Percentiles rank a stretch among this genome's conserved stretches.
Conservation (phyloP, 2,797 vertebrate species). For the Leontopithecus rosalia region DNA sequence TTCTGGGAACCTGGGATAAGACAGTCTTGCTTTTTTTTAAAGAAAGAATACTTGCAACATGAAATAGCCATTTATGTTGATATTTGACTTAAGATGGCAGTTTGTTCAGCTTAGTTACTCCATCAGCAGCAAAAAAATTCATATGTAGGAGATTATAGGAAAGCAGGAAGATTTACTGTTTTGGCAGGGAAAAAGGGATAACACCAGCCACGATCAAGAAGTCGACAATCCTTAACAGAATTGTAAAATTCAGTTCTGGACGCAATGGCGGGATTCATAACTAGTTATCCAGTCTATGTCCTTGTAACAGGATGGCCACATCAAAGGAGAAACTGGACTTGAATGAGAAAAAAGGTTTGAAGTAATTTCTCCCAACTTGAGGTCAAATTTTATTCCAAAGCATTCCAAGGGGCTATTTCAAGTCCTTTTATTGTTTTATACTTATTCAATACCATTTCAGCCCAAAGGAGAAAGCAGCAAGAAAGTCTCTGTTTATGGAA, state of each 20-base stretch:
- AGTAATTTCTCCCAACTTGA: not conserved
- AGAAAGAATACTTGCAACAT: constrained; percentile 41
- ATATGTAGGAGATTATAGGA: constrained; percentile 65
- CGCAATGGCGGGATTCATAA: not conserved
- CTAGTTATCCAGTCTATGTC: not conserved
- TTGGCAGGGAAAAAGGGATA: constrained; percentile 34
- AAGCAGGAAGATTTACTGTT: constrained; percentile 51
- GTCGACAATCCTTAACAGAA: not conserved
- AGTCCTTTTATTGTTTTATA: not conserved
- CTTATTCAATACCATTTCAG: not conserved
- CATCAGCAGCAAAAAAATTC: constrained; percentile 52
- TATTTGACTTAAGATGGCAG: constrained; percentile 51
- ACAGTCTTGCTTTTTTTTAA: not conserved
- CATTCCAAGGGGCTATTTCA: not conserved
- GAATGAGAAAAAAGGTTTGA: not conserved
- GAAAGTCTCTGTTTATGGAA: not conserved
- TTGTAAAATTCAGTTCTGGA: constrained; percentile 49
- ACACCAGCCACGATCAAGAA: not conserved
- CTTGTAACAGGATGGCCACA: not conserved
- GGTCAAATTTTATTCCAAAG: not conserved
- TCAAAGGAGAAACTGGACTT: not conserved
- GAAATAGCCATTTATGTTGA: constrained; percentile 65
- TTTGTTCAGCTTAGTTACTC: constrained; percentile 58
- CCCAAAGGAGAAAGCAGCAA: not conserved
- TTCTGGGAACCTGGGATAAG: constrained; percentile 52